Evolutionary conservation across 2,888 invertebrate species (phyloP).

Genomic region (Flabesymbios commensalis): DNA sequence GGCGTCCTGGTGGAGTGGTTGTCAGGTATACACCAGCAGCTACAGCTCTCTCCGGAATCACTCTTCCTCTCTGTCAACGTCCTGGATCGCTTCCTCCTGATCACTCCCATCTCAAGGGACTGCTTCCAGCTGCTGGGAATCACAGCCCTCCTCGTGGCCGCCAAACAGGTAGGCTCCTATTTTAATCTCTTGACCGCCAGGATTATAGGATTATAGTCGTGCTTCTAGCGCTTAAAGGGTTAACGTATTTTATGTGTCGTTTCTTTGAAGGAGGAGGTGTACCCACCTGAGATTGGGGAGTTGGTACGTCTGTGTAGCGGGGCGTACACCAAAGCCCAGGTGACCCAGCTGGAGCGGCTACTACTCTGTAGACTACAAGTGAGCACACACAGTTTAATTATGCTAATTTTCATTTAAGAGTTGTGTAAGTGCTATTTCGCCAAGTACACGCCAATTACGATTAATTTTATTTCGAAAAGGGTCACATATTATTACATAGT

Average conservation of each 20-base stretch:
- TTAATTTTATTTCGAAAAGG: too few species aligned
- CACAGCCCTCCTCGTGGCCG: slow-evolving; percentile 44
- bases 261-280: slow-evolving; percentile 47
- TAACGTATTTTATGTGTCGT: too few species aligned
- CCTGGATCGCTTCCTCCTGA: slow-evolving; percentile 43
- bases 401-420: too few species aligned
- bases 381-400: too few species aligned
- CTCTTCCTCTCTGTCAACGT: slow-evolving; percentile 49
- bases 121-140: slow-evolving; percentile 47
- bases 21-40: slow-evolving; percentile 39
- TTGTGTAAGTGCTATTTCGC: too few species aligned
- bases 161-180: slow-evolving; percentile 40
- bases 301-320: slow-evolving; percentile 39
- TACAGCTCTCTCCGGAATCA: slow-evolving; percentile 40
- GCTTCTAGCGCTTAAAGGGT: too few species aligned
- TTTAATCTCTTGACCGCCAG: neutral
- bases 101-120: slow-evolving; percentile 43
- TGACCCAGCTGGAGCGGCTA: slow-evolving; percentile 43
- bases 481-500: too few species aligned
- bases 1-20: slow-evolving; percentile 45
- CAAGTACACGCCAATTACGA: too few species aligned
- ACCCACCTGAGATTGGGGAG: slow-evolving; percentile 45
- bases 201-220: too few species aligned
- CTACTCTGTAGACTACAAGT: slow-evolving; percentile 43
- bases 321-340: slow-evolving; percentile 39